Evolutionary conservation across 2,113 vertebrate species (phyloP), one percentile per base, ranked within the genome.

Genomic region (Lanius collurio): DNA sequence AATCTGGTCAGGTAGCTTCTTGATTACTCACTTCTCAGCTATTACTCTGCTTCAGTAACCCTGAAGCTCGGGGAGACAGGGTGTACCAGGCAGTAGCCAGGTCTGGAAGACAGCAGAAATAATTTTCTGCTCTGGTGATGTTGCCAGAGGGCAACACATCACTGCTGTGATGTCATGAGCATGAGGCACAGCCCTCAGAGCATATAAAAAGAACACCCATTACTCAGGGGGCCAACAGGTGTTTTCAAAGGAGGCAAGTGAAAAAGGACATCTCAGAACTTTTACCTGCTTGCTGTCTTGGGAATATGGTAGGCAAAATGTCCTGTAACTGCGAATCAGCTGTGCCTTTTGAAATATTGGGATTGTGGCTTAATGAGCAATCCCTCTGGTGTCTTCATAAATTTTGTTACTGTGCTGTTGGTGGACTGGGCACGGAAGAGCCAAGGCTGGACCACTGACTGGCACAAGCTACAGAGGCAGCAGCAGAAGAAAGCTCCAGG

Each of bases 1-100:
- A 84, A 83, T 88, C 90, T 95, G 73, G 83, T 86, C 86, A 94
- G 90, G 94, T 93, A 96, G 78, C 93, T 95, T 97, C 80, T 92
- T 24, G 3, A 35, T 97, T 97, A 97, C 91, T 97, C 97, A 96
- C 37, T 71, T 96, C 83, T 90, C 86, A 95, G 90, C 74, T 96
- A 93, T 96, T 87, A 60, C 77, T 79, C 46, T 74, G 95, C 94
- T 93, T 93, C 93, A 73, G 86, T 93, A 94, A 95, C 62, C 42
- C 63, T 68, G 55, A 89, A 92, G 70, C 74, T 81, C 2, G 4
- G 49, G 37, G 70, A 94, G 78, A 83, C 75, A 83, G 77, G 67
- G 71, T 64, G 91, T 77, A 87, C 71, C 62, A 78, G 52, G 64
- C 24, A 1, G 70, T 46, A 78, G 73, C 69, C 28, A 7, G 49